These are phyloP conservation scores for Caerostris extrusa DNA, from an alignment of 1,140 invertebrate genomes.

Conservation along the genomic window DNA sequence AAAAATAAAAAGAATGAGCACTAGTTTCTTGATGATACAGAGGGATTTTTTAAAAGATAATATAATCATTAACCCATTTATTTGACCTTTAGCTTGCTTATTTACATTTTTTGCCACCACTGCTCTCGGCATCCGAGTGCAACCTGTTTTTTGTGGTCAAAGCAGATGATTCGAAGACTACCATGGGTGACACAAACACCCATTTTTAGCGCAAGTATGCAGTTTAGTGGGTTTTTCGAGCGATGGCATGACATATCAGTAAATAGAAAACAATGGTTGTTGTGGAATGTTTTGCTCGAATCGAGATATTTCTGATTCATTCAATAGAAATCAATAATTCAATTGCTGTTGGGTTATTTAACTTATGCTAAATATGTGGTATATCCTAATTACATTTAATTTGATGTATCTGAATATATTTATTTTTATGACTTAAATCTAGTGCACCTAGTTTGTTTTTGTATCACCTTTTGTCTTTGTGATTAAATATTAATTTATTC, in stretches of 20 bases:
- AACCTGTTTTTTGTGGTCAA: slow-evolving; percentile 31
- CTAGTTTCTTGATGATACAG: background rate
- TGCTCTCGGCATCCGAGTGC: background rate
- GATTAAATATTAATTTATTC: no score
- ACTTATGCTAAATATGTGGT: no score
- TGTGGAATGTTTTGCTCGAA: background rate
- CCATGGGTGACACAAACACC: background rate
- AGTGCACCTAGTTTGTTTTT: no score
- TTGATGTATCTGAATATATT: no score
- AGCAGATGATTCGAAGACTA: background rate
- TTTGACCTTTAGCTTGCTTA: slow-evolving; percentile 20
- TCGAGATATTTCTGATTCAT: background rate
- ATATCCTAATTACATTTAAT: no score
- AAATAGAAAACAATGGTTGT: background rate
- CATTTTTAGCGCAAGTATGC: slow-evolving; percentile 15
- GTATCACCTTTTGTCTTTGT: no score
- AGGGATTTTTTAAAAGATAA: background rate
- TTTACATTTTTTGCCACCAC: slow-evolving; percentile 8
- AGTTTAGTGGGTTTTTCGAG: slow-evolving; percentile 7
- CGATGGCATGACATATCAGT: background rate
- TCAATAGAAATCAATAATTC: background rate
- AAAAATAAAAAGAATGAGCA: background rate
- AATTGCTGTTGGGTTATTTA: background rate
- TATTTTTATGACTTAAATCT: no score
- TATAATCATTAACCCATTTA: slow-evolving; percentile 32